These are phyloP conservation scores for Drosophila nebulosa DNA, from an alignment of 1,140 invertebrate genomes.

Conservation along the genomic window DNA sequence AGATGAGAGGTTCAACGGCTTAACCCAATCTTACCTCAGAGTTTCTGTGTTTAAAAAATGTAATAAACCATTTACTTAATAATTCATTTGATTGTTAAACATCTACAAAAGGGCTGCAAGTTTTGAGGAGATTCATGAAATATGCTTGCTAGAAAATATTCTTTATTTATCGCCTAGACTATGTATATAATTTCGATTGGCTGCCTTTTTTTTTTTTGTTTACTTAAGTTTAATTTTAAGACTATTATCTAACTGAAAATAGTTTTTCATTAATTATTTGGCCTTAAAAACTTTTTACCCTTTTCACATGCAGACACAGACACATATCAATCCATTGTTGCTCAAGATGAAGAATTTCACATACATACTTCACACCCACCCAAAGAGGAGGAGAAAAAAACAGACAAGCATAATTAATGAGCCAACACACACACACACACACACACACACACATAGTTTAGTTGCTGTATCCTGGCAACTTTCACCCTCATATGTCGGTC, in stretches of 20 bases:
- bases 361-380: background rate
- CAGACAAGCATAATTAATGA: slow-evolving; percentile 69
- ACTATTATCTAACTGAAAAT: background rate
- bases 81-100: too few species aligned
- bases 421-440: slow-evolving; percentile 28
- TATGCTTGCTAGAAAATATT: too few species aligned
- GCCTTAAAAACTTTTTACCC: background rate
- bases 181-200: background rate
- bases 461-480: background rate
- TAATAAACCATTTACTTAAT: too few species aligned
- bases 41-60: too few species aligned
- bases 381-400: too few species aligned
- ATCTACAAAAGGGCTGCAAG: too few species aligned
- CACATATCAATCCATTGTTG: background rate
- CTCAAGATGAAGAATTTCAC: background rate
- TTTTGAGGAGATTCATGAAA: too few species aligned
- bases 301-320: background rate
- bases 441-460: slow-evolving; percentile 5
- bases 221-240: background rate
- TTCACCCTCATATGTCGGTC: slow-evolving; percentile 21
- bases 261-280: slow-evolving; percentile 4
- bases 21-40: too few species aligned
- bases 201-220: background rate
- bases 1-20: too few species aligned
- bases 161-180: too few species aligned